A percentile compares a stretch with the other conserved stretches of the same genome.
Conservation (phyloP, 1,140 invertebrate genomes). For the Cephus cinctus region DNA sequence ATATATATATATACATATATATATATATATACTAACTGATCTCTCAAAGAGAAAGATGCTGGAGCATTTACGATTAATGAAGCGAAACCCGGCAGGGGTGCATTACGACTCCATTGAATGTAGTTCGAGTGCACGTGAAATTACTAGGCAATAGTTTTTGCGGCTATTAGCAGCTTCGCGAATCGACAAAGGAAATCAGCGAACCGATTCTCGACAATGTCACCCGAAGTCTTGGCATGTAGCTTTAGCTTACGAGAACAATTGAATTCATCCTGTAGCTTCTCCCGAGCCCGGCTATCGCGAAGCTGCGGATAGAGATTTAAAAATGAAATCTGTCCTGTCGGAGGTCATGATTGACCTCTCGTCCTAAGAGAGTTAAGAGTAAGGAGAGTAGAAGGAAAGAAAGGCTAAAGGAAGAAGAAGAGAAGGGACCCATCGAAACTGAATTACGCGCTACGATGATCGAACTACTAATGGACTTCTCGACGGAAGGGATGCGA, state of each 20-base stretch:
- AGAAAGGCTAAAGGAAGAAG: too few relatives aligned
- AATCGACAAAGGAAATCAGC: conserved; percentile 18
- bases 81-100: conserved; percentile 8
- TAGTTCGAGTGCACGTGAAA: conserved; percentile 10
- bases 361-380: too few relatives aligned
- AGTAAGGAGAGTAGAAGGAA: too few relatives aligned
- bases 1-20: too few relatives aligned
- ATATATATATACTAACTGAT: too few relatives aligned
- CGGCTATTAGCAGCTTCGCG: conserved; percentile 27
- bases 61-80: conserved; percentile 12
- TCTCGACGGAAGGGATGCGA: conserved; percentile 11
- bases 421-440: conserved; percentile 19
- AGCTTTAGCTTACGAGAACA: too few relatives aligned
- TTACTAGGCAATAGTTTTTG: conserved; percentile 26
- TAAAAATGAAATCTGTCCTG: too few relatives aligned
- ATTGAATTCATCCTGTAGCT: conserved; percentile 25
- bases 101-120: conserved; percentile 23
- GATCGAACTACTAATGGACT: conserved; percentile 32
- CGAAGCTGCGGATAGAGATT: too few relatives aligned
- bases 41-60: conserved; percentile 14
- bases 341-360: too few relatives aligned
- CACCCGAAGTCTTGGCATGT: too few relatives aligned
- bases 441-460: conserved; percentile 27
- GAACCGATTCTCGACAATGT: background rate
- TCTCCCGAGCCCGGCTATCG: too few relatives aligned